phyloP scores from a whole-genome alignment of 2,797 vertebrate species.

The Otus scops region DNA sequence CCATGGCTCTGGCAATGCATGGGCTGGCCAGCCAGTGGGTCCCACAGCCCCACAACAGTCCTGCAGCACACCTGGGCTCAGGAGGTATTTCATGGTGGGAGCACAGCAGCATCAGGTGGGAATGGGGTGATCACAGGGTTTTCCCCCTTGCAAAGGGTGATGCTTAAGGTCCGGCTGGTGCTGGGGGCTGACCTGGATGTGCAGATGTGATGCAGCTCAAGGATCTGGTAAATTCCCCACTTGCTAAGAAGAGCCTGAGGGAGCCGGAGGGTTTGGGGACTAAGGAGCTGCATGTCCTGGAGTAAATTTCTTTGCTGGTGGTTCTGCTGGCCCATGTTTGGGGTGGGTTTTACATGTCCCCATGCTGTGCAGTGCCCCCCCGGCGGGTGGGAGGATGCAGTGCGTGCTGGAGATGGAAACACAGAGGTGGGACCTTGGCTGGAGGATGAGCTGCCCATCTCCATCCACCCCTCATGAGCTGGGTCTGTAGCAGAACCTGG shows the following conservation, averaged over 20 bases:
- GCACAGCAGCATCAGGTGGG: rapidly evolving
- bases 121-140: rapidly evolving
- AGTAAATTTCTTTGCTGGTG: background rate
- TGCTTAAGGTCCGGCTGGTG: background rate
- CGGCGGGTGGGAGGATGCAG: background rate
- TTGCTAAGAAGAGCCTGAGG: background rate
- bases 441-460: background rate
- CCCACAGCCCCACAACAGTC: background rate
- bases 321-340: background rate
- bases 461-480: background rate
- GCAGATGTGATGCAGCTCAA: background rate
- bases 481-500: background rate
- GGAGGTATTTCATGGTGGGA: background rate
- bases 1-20: background rate
- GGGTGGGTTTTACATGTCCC: background rate
- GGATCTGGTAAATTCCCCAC: background rate
- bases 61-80: background rate
- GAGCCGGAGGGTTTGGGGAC: background rate
- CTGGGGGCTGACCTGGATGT: background rate
- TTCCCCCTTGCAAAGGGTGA: background rate
- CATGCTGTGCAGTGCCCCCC: background rate
- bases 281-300: background rate
- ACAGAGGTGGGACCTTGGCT: background rate
- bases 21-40: background rate
- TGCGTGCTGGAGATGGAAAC: too few relatives aligned